Percentiles rank a stretch among this genome's conserved stretches.
phyloP scores from a whole-genome alignment of 2,797 vertebrate species.

The Macroramphosus scolopax region DNA sequence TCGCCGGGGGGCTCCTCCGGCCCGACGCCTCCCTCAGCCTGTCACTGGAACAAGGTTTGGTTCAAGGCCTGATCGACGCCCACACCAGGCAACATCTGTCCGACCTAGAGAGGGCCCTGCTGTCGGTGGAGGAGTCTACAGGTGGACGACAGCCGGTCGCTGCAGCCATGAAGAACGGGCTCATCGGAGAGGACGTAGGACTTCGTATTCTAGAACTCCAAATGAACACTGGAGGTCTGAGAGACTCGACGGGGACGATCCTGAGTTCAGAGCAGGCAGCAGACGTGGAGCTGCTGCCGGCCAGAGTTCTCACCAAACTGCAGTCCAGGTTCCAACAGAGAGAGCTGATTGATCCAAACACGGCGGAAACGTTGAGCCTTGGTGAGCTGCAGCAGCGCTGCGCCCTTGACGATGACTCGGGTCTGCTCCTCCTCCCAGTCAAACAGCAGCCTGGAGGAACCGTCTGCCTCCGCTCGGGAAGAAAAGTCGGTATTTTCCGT shows the following conservation, averaged over 20 bases:
- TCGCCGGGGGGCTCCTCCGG: slow-evolving; percentile 83
- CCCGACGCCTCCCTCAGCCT: slow-evolving; percentile 78
- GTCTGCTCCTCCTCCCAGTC: slow-evolving; percentile 85
- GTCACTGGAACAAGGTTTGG: slow-evolving; percentile 82
- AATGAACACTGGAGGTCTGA: slow-evolving; percentile 79
- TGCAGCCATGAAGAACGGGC: slow-evolving; percentile 79
- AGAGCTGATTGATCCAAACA: slow-evolving; percentile 92
- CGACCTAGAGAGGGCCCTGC: slow-evolving; percentile 77
- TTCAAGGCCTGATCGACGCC: slow-evolving; percentile 79
- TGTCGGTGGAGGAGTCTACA: slow-evolving; percentile 52
- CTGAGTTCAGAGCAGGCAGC: slow-evolving; percentile 80
- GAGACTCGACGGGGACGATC: slow-evolving; percentile 52
- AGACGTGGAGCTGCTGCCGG: slow-evolving; percentile 71
- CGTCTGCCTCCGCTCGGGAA: slow-evolving; percentile 85
- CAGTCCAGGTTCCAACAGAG: slow-evolving; percentile 67
- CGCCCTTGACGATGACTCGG: slow-evolving; percentile 79
- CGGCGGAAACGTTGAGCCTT: slow-evolving; percentile 85
- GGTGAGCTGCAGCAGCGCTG: slow-evolving; percentile 82
- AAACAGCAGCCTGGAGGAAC: slow-evolving; percentile 86
- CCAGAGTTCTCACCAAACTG: slow-evolving; percentile 72
- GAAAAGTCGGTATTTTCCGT: slow-evolving; percentile 87
- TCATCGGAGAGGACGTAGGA: slow-evolving; percentile 80
- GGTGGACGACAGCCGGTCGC: slow-evolving; percentile 67
- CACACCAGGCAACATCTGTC: slow-evolving; percentile 73
- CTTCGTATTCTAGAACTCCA: slow-evolving; percentile 87